Evolutionary conservation across 2,888 invertebrate genomes (phyloP), one percentile per base, ranked within the genome.

Genomic region (Ischnura elegans): DNA sequence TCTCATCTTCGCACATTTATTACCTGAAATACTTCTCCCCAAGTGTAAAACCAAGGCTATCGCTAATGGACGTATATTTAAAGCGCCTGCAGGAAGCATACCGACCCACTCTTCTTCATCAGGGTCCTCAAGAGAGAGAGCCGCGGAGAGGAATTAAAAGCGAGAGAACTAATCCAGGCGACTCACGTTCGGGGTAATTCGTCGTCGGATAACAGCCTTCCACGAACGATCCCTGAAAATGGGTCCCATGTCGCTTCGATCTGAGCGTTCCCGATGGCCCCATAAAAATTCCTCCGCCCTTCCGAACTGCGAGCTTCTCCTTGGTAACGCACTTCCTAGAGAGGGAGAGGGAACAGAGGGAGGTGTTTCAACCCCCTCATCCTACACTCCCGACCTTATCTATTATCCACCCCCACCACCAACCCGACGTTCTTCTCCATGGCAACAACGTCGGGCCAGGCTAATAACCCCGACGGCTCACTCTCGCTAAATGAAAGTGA

Each of bases 401-500:
- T 61, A 6, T n/a, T n/a, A n/a, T 36, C 76, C 4, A 10, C 61
- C 61, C 61, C 61, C 0, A 21, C 61, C 61, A n/a, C 76, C 76
- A 29, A 76, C 76, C 76, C 29, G 76, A 8, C 21, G 76, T 36
- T 76, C 51, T 16, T 61, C 76, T 76, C 76, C 76, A 76, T 76
- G 76, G 76, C 76, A 76, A 76, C 76, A 76, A 76, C 76, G 36
- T 13, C 76, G 76, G 25, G 76, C 36, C 29, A 10, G 76, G 36
- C 76, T 76, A 76, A 76, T 76, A 76, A 76, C 76, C 76, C 36
- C 36, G 76, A 36, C 76, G 13, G 36, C 76, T 36, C 36, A 76
- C 76, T 76, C 76, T 76, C 76, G 76, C 76, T 76, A 76, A 76
- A 76, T 76, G 76, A 76, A 76, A 76, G 76, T 76, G 76, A 76